A percentile compares a stretch with the other conserved stretches of the same genome.
phyloP scores from a whole-genome alignment of 1,140 invertebrate genomes.

The Cydia amplana region DNA sequence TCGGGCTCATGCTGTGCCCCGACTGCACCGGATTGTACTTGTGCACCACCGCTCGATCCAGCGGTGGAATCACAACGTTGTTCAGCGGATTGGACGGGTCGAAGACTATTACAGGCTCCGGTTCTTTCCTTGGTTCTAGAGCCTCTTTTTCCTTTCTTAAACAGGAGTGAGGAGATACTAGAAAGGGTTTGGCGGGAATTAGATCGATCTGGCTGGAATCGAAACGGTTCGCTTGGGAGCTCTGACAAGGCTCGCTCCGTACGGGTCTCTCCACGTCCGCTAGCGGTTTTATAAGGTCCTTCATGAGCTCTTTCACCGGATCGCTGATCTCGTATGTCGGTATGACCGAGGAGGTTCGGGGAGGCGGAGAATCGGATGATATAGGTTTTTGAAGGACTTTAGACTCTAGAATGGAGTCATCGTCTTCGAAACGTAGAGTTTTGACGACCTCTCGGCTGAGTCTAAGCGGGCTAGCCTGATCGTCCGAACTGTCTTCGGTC shows the following conservation, averaged over 20 bases:
- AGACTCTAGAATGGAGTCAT: slow-evolving; percentile 29
- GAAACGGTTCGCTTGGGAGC: slow-evolving; percentile 56
- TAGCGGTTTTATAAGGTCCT: slow-evolving; percentile 62
- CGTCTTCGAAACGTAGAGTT: slow-evolving; percentile 62
- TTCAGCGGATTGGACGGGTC: slow-evolving; percentile 64
- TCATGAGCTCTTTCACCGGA: slow-evolving; percentile 65
- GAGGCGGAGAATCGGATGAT: slow-evolving; percentile 51
- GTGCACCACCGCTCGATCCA: slow-evolving; percentile 48
- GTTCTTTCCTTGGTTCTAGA: background rate
- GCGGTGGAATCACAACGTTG: slow-evolving; percentile 55
- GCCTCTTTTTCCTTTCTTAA: slow-evolving; percentile 17
- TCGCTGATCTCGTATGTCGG: slow-evolving; percentile 60
- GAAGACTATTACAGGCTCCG: slow-evolving; percentile 52
- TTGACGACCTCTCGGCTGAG: slow-evolving; percentile 64
- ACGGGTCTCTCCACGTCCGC: slow-evolving; percentile 48
- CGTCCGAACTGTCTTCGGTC: slow-evolving; percentile 42
- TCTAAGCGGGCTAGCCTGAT: slow-evolving; percentile 37
- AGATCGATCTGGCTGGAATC: slow-evolving; percentile 70
- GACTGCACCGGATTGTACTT: slow-evolving; percentile 50
- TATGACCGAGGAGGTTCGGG: slow-evolving; percentile 54
- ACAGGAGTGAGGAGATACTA: slow-evolving; percentile 40
- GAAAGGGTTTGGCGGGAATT: slow-evolving; percentile 46
- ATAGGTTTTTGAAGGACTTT: slow-evolving; percentile 54
- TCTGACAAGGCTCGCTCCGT: slow-evolving; percentile 34
- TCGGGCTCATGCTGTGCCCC: slow-evolving; percentile 1